These are phyloP conservation scores for Lepidurus packardi DNA, from an alignment of 1,140 invertebrate genomes.

Conservation along the genomic window DNA sequence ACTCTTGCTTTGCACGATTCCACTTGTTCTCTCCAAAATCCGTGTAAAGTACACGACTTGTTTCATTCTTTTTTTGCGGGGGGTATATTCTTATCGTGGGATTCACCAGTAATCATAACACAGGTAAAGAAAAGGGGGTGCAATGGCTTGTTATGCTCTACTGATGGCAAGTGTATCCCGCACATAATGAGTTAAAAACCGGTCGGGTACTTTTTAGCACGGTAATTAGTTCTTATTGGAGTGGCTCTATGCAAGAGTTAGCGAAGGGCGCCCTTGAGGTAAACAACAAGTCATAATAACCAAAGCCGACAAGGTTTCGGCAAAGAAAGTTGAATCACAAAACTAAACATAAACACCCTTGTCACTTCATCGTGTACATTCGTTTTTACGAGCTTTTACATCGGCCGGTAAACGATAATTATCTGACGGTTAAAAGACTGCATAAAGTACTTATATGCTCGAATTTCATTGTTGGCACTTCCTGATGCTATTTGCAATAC, in stretches of 20 bases:
- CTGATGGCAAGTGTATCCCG: neutral
- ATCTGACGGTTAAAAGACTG: neutral
- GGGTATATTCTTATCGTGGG: too few species aligned
- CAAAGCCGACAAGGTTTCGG: neutral
- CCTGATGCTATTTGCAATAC: neutral
- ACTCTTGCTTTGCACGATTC: too few species aligned
- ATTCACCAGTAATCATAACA: too few species aligned
- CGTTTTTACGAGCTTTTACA: neutral
- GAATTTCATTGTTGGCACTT: neutral
- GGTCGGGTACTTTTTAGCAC: neutral
- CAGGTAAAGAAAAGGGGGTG: neutral
- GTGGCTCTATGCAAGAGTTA: neutral
- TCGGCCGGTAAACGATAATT: neutral
- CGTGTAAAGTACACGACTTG: too few species aligned
- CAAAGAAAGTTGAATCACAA: neutral
- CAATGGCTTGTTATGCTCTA: neutral
- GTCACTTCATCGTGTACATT: neutral
- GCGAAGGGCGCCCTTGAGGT: neutral
- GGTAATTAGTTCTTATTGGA: neutral
- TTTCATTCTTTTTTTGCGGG: too few species aligned
- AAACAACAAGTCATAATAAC: neutral
- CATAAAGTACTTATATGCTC: neutral
- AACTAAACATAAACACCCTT: too few species aligned
- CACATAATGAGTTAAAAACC: neutral
- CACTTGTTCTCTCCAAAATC: too few species aligned